Evolutionary conservation across 1,140 invertebrate genomes (phyloP), one percentile per base, ranked within the genome.

Genomic region (Papilio aristodemus): DNA sequence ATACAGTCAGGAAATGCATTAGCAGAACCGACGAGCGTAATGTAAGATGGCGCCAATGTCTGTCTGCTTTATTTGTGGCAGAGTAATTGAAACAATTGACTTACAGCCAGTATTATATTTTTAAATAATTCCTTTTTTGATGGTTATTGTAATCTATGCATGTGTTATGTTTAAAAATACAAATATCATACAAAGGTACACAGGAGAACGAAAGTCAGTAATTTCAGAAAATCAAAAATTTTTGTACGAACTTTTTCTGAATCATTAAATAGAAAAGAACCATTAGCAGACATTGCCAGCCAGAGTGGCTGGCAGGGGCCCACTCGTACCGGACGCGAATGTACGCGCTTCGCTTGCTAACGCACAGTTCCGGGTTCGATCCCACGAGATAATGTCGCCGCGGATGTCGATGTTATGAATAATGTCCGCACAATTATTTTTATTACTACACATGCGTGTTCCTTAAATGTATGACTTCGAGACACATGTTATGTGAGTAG

Each of bases 351-450:
- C 22, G 62, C 62, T 25, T 66, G 43, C 62, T 64, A 64, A 64
- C 39, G 7, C 62, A 22, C 11, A 1, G 62, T 66, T 66, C 62
- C 62, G 62, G 62, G 62, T 66, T 66, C 62, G 62, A 66, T 66
- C 62, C 62, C 22, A 46, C 38, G 62, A 66, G 62, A 66, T 66
- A 66, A 66, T 66, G 62, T 66, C 22, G 60, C n/a, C 41, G 25
- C 60, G 60, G 62, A 66, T 66, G 62, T 66, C 62, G 62, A 22
- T 37, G 41, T 66, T 46, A 46, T 66, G 62, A 66, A 66, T 66
- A 66, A 43, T 50, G 39, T 66, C 41, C 27, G 39, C 62, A 7
- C 41, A 5, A 63, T 63, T 63, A 41, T 41, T 27, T 46, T 66
- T 39, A 63, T 41, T 39, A 39, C 2, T 10, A 37, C 9, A 14